Conservation (phyloP, 2,797 vertebrate species). For the Tympanoctomys barrerae region DNA sequence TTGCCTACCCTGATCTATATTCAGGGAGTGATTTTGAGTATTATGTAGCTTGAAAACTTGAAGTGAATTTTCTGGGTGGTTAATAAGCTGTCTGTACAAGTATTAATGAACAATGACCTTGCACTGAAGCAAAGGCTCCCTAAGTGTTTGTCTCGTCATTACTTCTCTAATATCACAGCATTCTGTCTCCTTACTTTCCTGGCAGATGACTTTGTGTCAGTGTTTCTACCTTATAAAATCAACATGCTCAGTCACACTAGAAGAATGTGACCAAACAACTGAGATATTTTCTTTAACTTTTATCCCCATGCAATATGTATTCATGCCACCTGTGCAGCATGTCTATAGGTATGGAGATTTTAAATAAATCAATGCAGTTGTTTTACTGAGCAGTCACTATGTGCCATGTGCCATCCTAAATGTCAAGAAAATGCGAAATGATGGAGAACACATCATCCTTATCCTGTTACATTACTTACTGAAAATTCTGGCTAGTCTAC, state of each 20-base stretch:
- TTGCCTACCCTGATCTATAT: neutral
- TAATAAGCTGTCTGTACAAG: slow-evolving; percentile 80
- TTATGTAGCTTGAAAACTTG: slow-evolving; percentile 74
- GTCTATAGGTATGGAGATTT: neutral
- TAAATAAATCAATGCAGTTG: neutral
- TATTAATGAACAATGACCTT: slow-evolving; percentile 84
- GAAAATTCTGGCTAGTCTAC: slow-evolving; percentile 42
- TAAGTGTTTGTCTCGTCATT: slow-evolving; percentile 74
- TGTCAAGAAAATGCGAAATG: neutral
- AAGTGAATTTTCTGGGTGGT: slow-evolving; percentile 77
- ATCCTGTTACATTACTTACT: slow-evolving; percentile 19
- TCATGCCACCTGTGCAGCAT: neutral
- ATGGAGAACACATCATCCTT: neutral
- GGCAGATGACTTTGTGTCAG: slow-evolving; percentile 17
- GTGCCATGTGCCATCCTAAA: neutral
- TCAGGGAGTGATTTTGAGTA: slow-evolving; percentile 64
- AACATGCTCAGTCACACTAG: neutral
- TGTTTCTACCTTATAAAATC: slow-evolving; percentile 54
- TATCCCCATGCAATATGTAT: neutral
- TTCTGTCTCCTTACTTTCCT: slow-evolving; percentile 61
- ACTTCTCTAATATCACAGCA: slow-evolving; percentile 61
- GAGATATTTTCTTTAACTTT: neutral
- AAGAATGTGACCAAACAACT: neutral
- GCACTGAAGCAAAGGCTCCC: slow-evolving; percentile 76
- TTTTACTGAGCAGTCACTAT: neutral